Evolutionary conservation across 2,888 invertebrate species (phyloP).

Genomic region (Argyresthia goedartella): DNA sequence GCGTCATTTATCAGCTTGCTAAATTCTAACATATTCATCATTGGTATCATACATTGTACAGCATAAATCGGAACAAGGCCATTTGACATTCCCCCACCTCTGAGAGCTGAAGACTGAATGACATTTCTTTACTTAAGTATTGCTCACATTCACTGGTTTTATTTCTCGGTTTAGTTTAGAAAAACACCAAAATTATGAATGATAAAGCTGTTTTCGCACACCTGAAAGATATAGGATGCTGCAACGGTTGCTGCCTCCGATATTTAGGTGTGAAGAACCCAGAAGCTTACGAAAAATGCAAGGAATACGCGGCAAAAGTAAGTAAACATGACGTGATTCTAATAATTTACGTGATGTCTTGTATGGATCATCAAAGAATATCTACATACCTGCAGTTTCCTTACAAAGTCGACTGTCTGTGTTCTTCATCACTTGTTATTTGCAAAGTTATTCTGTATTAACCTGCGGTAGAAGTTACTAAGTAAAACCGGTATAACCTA

Average conservation of each 20-base stretch:
- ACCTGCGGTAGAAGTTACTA: neutral
- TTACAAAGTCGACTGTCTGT: neutral
- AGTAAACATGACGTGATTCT: slow-evolving; percentile 14
- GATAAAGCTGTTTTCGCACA: slow-evolving; percentile 57
- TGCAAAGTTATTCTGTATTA: neutral
- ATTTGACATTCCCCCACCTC: too few species aligned
- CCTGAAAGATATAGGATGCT: slow-evolving; percentile 72
- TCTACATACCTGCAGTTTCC: neutral
- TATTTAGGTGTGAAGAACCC: slow-evolving; percentile 73
- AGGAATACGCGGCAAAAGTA: slow-evolving; percentile 62
- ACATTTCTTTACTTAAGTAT: too few species aligned
- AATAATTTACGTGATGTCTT: neutral
- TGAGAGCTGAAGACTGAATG: too few species aligned
- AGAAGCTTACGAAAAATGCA: slow-evolving; percentile 63
- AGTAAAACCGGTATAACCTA: neutral
- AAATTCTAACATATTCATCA: too few species aligned
- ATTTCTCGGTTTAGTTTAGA: neutral
- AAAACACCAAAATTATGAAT: slow-evolving; percentile 33
- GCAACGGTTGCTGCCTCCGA: slow-evolving; percentile 77
- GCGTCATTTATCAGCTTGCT: too few species aligned
- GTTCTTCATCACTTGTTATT: neutral
- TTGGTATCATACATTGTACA: too few species aligned
- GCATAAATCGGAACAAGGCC: too few species aligned
- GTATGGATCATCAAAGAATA: neutral
- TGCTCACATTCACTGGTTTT: too few species aligned